phyloP scores from a whole-genome alignment of 2,888 invertebrate species.

The Ochropleura plecta region DNA sequence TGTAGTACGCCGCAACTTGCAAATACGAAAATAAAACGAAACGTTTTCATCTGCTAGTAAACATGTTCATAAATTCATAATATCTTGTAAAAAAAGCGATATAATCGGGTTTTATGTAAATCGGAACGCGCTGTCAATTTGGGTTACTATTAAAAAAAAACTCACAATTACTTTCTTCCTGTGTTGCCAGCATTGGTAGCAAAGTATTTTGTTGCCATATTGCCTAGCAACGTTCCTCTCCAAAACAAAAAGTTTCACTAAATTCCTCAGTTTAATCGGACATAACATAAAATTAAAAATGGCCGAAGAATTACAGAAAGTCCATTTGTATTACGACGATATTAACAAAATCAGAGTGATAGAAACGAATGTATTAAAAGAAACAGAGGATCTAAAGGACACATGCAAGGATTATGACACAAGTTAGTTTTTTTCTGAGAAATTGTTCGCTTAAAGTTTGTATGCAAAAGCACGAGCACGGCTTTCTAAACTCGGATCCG shows the following conservation, averaged over 20 bases:
- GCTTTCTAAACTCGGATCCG: not conserved
- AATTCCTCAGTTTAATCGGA: slow-evolving; percentile 25
- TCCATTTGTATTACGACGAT: slow-evolving; percentile 97
- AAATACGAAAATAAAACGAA: not conserved
- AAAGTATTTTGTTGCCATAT: not conserved
- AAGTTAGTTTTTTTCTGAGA: slow-evolving; percentile 90
- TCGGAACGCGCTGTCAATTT: not conserved
- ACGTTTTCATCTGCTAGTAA: not conserved
- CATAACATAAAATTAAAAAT: slow-evolving; percentile 78
- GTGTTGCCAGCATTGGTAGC: not conserved
- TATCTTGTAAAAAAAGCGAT: not conserved
- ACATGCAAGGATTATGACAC: slow-evolving; percentile 96
- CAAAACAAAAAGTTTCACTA: not conserved
- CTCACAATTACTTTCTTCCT: not conserved
- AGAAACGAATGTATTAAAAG: slow-evolving; percentile 94
- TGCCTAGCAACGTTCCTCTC: slow-evolving; percentile 38
- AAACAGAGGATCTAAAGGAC: slow-evolving; percentile 95
- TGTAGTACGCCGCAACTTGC: not conserved
- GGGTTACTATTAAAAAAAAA: slow-evolving; percentile 1
- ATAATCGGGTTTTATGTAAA: too few relatives aligned
- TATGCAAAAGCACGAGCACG: not conserved
- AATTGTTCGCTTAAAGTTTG: not conserved
- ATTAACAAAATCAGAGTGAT: slow-evolving; percentile 91
- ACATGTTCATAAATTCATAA: not conserved
- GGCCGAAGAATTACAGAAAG: slow-evolving; percentile 93